Evolutionary conservation across 2,888 invertebrate species (phyloP).

Genomic region (Scrobipalpa atriplicella): DNA sequence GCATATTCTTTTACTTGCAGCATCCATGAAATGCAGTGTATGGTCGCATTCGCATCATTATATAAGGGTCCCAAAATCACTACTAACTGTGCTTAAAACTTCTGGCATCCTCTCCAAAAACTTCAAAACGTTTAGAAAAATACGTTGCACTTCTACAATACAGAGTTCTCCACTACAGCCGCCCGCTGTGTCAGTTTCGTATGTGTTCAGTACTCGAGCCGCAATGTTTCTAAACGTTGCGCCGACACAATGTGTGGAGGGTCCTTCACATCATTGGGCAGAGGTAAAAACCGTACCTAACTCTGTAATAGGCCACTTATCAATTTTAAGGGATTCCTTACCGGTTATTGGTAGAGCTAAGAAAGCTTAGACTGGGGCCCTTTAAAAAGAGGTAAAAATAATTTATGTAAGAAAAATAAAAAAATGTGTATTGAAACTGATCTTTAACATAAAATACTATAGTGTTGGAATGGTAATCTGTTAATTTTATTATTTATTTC

Average conservation of each 20-base stretch:
- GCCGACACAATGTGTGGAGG: constrained; percentile 49
- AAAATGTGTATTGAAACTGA: background rate
- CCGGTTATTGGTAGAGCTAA: constrained; percentile 54
- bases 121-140: constrained; percentile 3
- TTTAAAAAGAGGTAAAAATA: no score
- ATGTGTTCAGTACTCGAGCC: constrained; percentile 45
- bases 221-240: constrained; percentile 69
- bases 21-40: no score
- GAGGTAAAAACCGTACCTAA: constrained; percentile 62
- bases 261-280: constrained; percentile 49
- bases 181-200: constrained; percentile 46
- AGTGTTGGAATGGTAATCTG: no score
- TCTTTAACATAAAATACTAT: no score
- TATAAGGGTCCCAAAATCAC: no score
- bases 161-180: constrained; percentile 31
- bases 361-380: constrained; percentile 31
- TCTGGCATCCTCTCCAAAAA: background rate
- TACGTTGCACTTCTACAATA: constrained; percentile 26
- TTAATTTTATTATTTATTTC: no score
- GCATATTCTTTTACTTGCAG: no score
- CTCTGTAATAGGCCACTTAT: constrained; percentile 74
- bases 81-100: background rate
- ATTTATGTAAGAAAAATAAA: background rate
- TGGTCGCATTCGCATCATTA: no score
- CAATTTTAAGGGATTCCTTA: constrained; percentile 72